phyloP scores from a whole-genome alignment of 2,113 vertebrate genomes.

The Pluvianellus socialis region DNA sequence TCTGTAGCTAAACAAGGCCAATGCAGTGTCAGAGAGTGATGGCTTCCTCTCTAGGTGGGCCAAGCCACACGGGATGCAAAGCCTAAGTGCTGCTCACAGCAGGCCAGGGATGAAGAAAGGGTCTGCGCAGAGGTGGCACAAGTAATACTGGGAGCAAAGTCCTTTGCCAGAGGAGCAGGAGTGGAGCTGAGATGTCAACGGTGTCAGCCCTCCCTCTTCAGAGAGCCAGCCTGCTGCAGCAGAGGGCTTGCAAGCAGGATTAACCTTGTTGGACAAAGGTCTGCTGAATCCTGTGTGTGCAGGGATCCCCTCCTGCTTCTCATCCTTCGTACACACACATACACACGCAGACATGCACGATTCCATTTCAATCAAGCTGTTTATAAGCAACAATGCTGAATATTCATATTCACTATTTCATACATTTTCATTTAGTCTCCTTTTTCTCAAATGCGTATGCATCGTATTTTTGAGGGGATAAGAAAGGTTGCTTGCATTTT shows the following conservation, averaged over 20 bases:
- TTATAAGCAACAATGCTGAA: background rate
- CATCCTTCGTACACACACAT: background rate
- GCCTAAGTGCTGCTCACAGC: background rate
- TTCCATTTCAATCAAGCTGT: background rate
- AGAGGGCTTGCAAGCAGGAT: background rate
- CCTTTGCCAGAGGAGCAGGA: background rate
- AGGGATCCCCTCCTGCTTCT: background rate
- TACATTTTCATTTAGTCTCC: background rate
- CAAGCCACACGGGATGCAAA: background rate
- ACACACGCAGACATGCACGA: accelerated
- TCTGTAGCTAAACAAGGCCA: background rate
- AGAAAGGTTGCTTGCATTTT: background rate
- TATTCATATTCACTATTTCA: background rate
- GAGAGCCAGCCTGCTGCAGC: background rate
- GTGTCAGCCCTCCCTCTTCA: background rate
- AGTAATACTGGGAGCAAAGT: background rate
- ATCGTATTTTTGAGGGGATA: background rate
- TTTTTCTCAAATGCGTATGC: background rate
- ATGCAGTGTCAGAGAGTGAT: background rate
- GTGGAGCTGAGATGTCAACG: background rate
- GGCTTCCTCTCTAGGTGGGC: background rate
- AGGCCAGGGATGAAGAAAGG: background rate
- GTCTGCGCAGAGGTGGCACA: background rate
- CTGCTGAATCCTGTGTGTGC: accelerated
- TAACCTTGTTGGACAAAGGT: background rate